Percentiles rank a stretch among this genome's conserved stretches.
phyloP scores from a whole-genome alignment of 2,797 vertebrate genomes.

The Morus bassanus region DNA sequence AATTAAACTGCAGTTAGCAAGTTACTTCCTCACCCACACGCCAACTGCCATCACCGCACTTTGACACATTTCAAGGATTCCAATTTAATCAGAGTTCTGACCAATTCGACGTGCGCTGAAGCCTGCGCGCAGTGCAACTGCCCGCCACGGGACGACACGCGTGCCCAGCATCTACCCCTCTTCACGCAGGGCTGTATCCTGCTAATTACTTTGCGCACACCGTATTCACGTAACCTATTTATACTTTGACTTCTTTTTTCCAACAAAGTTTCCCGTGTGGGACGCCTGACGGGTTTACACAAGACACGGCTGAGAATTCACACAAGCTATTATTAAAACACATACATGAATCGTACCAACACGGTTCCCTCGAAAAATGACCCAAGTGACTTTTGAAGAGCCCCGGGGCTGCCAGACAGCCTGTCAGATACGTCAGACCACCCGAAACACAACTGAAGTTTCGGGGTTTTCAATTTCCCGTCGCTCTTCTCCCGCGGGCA shows the following conservation, averaged over 20 bases:
- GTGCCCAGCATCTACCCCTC: neutral
- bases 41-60: neutral
- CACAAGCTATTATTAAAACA: accelerated
- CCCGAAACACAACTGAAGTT: neutral
- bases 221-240: accelerated
- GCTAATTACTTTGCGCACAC: neutral
- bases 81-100: neutral
- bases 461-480: accelerated
- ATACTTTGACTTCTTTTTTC: accelerated
- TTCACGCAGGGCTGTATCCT: accelerated
- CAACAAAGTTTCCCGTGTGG: accelerated
- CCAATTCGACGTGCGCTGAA: neutral
- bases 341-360: accelerated
- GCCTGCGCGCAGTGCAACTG: neutral
- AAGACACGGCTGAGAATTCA: accelerated
- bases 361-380: accelerated
- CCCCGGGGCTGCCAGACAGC: accelerated
- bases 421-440: accelerated
- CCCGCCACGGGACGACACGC: neutral
- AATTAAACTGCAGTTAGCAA: neutral
- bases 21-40: neutral
- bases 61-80: accelerated
- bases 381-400: accelerated
- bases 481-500: neutral
- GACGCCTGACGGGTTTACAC: accelerated